These are phyloP conservation scores for Cossypha heuglini DNA, from an alignment of 2,797 vertebrate genomes.

Conservation along the genomic window DNA sequence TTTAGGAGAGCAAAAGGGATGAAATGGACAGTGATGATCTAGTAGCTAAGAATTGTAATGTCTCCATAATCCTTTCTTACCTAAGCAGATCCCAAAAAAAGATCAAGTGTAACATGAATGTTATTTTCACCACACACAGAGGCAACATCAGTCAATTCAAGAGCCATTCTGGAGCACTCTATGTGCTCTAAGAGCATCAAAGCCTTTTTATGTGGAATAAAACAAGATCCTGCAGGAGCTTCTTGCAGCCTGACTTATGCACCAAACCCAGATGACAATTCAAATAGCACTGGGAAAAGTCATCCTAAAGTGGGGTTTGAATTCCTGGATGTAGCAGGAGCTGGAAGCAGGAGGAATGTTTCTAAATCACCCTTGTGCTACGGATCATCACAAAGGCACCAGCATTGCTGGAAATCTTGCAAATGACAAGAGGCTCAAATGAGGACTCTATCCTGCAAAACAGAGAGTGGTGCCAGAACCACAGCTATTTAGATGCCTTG, in stretches of 20 bases:
- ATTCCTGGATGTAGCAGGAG: neutral
- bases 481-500: neutral
- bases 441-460: slow-evolving; percentile 14
- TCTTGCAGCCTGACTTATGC: neutral
- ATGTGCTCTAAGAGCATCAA: neutral
- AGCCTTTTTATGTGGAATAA: neutral
- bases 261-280: neutral
- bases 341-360: neutral
- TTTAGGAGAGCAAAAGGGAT: neutral
- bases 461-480: neutral
- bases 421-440: neutral
- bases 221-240: neutral
- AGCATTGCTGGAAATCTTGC: neutral
- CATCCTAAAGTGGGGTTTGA: neutral
- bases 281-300: neutral
- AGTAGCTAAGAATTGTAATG: neutral
- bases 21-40: neutral
- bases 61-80: neutral
- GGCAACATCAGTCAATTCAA: neutral
- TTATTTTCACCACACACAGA: neutral
- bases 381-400: neutral
- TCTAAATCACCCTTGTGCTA: neutral
- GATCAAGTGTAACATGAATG: neutral
- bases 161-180: neutral
- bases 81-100: neutral